Evolutionary conservation across 30 jellyfish, hydroid and myxozoan species (phyloP), one percentile per base, ranked within the genome.

Genomic region (Phacellophora camtschatica): DNA sequence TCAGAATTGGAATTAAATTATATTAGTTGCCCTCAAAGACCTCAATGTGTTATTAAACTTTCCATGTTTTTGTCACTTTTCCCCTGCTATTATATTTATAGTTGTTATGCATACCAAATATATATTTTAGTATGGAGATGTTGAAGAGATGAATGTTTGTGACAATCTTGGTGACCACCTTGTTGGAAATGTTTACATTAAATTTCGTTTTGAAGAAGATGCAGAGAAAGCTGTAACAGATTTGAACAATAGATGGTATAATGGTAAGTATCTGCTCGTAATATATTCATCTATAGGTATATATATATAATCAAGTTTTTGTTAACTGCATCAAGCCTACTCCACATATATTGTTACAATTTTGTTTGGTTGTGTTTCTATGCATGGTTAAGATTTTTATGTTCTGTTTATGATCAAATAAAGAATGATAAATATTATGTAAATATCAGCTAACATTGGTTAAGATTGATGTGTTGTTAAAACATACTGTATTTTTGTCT

Each of bases 121-220:
- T n/a, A n/a, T n/a, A n/a, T 33, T 77, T n/a, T 37, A 95, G 99
- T 95, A 95, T 58, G 99, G 99, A 4, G 97, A 88, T 45, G 95
- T 95, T 18, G 99, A 95, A 73, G 99, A 95, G 53, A 88, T 95
- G 97, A 95, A 95, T 66, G 99, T 95, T 42, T 88, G 99, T 89
- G 99, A 90, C 66, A 95, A 95, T 80, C 82, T 95, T 29, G 98
- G 99, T 2, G 99, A 95, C 65, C 99, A 95, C 58, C 90, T 95
- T 15, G 97, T 95, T 61, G 99, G 99, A 25, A 95, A 95, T 80
- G 99, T 95, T 16, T 95, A 95, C 84, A 87, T 95, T 66, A 95
- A 95, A 46, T 88, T 95, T 56, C 86, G 97, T 13, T 95, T 36
- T 82, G 99, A 95, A 79, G 99, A 95, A 48, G 99, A 95, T 74